A percentile compares a stretch with the other conserved stretches of the same genome.
phyloP scores from a whole-genome alignment of 2,888 invertebrate genomes.

The Parasteatoda lunata region DNA sequence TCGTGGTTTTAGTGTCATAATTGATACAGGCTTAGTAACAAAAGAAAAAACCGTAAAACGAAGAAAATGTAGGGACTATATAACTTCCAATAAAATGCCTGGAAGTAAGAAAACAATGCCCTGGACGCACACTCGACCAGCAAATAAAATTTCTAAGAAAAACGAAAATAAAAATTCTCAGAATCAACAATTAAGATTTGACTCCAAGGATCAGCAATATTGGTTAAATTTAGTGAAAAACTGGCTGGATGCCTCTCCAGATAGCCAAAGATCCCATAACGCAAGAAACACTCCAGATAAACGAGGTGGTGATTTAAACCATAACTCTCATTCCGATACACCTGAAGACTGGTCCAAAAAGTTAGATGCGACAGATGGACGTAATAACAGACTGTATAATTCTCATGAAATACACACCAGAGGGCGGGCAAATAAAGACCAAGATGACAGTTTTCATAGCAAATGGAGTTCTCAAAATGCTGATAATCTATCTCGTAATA shows the following conservation, averaged over 20 bases:
- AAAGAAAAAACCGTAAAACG: conserved; percentile 62
- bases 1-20: conserved; percentile 60
- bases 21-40: conserved; percentile 46
- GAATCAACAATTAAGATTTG: conserved; percentile 7
- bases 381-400: no score
- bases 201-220: conserved; percentile 48
- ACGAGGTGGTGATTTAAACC: background rate
- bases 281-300: background rate
- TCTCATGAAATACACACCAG: no score
- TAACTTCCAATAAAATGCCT: conserved; percentile 19
- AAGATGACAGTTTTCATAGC: background rate
- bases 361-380: background rate
- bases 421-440: background rate
- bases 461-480: background rate
- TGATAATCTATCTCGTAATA: no score
- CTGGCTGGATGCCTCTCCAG: conserved; percentile 31
- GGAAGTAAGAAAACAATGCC: conserved; percentile 2
- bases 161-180: background rate
- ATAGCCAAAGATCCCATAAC: background rate
- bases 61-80: conserved; percentile 14
- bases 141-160: background rate
- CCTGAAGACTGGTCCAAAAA: background rate
- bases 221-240: conserved; percentile 57
- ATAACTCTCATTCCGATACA: background rate
- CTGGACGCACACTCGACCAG: background rate